phyloP scores from a whole-genome alignment of 2,113 vertebrate species.

The Crotophaga sulcirostris region DNA sequence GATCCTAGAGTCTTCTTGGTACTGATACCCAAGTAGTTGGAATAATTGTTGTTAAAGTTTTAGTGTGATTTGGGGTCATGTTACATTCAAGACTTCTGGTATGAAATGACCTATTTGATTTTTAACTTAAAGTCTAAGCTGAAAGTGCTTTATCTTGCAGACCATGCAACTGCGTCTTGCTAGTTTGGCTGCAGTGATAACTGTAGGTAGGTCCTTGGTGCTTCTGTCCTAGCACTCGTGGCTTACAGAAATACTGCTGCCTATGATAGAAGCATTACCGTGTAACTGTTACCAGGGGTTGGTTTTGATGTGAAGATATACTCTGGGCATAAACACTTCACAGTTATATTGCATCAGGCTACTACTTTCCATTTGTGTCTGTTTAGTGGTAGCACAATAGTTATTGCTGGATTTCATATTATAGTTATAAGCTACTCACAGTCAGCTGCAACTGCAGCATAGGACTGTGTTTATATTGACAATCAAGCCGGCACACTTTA shows the following conservation, averaged over 20 bases:
- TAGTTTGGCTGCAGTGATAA: background rate
- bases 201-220: background rate
- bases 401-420: background rate
- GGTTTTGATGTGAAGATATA: background rate
- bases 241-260: background rate
- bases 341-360: background rate
- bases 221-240: background rate
- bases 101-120: background rate
- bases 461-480: background rate
- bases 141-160: background rate
- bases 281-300: no score
- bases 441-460: background rate
- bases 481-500: background rate
- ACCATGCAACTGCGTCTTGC: background rate
- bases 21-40: background rate
- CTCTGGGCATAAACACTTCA: background rate
- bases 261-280: background rate
- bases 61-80: background rate
- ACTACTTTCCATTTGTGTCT: background rate
- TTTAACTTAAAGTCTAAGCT: background rate
- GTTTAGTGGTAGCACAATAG: background rate
- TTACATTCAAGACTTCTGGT: background rate
- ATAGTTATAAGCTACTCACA: background rate
- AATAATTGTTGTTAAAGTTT: background rate
- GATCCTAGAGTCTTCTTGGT: background rate